These are phyloP conservation scores for Tachuris rubrigastra DNA, from an alignment of 2,113 vertebrate genomes.

Conservation along the genomic window DNA sequence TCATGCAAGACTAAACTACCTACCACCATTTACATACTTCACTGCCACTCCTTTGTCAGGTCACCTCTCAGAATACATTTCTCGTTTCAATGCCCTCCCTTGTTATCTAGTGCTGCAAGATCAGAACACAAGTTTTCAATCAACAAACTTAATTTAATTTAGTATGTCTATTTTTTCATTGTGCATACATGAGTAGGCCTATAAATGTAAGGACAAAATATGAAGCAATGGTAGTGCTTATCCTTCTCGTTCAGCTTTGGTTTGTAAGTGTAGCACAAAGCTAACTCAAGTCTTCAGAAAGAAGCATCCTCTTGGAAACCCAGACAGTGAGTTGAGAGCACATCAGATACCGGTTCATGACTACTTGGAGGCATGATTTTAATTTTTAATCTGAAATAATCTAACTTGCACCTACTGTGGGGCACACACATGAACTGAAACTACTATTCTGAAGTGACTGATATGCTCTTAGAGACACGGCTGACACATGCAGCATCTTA, in stretches of 20 bases:
- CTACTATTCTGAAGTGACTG: not conserved
- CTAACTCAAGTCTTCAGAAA: not conserved
- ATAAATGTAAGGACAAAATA: not conserved
- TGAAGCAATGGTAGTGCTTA: not conserved
- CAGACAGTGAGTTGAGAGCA: not conserved
- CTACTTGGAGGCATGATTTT: not conserved
- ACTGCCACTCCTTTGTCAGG: not conserved
- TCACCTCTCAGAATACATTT: not conserved
- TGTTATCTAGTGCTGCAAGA: not conserved
- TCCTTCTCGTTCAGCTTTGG: not conserved
- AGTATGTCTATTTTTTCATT: not conserved
- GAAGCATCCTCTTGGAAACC: not conserved
- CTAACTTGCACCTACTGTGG: not conserved
- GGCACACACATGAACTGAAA: not conserved
- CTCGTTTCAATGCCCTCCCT: not conserved
- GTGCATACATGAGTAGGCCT: not conserved
- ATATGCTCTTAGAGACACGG: not conserved
- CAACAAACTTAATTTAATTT: not conserved
- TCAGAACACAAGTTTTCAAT: not conserved
- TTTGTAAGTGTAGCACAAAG: not conserved
- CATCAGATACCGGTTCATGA: not conserved
- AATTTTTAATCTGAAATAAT: not conserved
- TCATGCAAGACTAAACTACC: not conserved
- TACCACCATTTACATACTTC: not conserved
- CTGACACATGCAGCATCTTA: fast-evolving